A percentile compares a stretch with the other conserved stretches of the same genome.
phyloP scores from a whole-genome alignment of 2,113 vertebrate genomes.

The Gopherus flavomarginatus region DNA sequence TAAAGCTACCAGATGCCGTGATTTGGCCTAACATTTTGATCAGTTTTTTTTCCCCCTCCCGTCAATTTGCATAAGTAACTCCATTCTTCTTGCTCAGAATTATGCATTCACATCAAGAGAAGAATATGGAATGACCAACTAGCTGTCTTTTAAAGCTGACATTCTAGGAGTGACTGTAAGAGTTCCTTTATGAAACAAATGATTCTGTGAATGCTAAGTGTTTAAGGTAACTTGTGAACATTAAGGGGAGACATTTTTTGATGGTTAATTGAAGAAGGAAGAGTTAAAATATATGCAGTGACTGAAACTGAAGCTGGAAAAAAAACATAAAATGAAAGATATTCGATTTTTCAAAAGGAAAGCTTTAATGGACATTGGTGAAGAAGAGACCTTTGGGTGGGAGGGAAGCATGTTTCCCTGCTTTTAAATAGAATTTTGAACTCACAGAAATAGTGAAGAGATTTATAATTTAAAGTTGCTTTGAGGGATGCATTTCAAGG shows the following conservation, averaged over 20 bases:
- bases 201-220: not conserved
- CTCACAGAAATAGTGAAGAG: conserved; percentile 9
- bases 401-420: conserved; percentile 21
- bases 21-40: not conserved
- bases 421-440: conserved; percentile 52
- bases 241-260: not conserved
- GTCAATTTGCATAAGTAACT: not conserved
- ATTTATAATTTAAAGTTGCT: conserved; percentile 10
- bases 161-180: not conserved
- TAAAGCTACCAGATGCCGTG: not conserved
- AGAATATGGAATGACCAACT: not conserved
- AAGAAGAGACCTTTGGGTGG: conserved; percentile 16
- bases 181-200: not conserved
- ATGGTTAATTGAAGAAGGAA: conserved; percentile 47
- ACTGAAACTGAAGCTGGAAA: not conserved
- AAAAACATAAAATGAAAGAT: conserved; percentile 28
- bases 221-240: not conserved
- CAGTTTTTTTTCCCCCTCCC: fast-evolving
- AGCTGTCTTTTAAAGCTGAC: not conserved
- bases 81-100: not conserved
- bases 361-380: conserved; percentile 8
- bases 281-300: conserved; percentile 28
- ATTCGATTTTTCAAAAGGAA: conserved; percentile 17
- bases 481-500: not conserved
- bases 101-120: not conserved